Conservation (phyloP, 2,113 vertebrate species). For the Apteryx owenii region DNA sequence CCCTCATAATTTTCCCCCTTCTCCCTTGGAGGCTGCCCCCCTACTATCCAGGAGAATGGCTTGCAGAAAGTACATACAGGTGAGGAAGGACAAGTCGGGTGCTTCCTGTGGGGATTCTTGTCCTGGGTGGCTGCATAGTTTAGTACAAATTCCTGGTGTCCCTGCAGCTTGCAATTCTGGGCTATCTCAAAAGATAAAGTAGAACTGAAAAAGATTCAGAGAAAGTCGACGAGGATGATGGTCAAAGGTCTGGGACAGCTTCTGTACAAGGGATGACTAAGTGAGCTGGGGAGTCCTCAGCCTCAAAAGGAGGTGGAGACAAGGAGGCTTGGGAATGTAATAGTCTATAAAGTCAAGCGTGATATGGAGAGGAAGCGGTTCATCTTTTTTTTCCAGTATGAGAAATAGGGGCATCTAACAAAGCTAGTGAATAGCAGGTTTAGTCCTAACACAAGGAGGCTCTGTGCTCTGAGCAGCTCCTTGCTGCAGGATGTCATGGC, state of each 20-base stretch:
- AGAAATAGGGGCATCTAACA: background rate
- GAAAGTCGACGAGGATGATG: background rate
- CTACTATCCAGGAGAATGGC: background rate
- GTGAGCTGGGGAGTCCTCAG: background rate
- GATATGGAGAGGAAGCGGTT: background rate
- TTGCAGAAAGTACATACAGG: background rate
- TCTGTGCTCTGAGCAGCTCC: background rate
- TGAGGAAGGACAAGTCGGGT: background rate
- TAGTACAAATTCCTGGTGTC: background rate
- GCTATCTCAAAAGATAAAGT: background rate
- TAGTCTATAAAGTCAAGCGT: background rate
- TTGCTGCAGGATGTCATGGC: background rate
- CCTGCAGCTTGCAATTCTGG: background rate
- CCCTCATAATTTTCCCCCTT: background rate
- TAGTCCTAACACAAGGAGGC: background rate
- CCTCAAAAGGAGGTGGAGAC: background rate
- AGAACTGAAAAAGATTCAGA: background rate
- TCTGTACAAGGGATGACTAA: background rate
- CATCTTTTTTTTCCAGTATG: background rate
- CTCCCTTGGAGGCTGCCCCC: background rate
- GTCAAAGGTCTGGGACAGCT: background rate
- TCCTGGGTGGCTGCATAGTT: background rate
- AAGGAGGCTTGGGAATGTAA: background rate
- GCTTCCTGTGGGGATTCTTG: background rate
- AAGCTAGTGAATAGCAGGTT: fast-evolving